Base-by-base conservation (phyloP, 2,113 vertebrate species). In the Amphilophus citrinellus region DNA sequence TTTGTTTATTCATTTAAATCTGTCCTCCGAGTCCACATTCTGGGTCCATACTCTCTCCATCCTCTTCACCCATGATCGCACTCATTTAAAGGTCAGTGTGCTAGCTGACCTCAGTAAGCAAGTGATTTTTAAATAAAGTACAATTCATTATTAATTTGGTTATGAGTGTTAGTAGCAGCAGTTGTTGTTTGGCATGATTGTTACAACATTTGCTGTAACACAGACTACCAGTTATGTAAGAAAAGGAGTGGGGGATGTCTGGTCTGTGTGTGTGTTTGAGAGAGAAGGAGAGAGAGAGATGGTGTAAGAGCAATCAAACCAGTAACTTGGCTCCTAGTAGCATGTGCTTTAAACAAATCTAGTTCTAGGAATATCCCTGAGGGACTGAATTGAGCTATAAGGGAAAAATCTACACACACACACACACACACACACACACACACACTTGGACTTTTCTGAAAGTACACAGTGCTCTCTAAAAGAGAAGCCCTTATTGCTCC, bases 141-240 rank as follows among this genome's bases (percentile, higher is more conserved):
- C 8, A 76, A 18, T 76, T 2, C 6, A 65, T 57, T 22, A 18
- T 18, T n/a, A 13, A 30, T 15, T 3, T 42, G 15, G 17, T 24
- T 76, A 44, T 24, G 37, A 60, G 10, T 75, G 44, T 20, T 2
- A 3, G 44, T 44, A 24, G 6, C 14, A 78, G 56, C 35, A 0
- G 2, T 37, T 11, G 22, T 57, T 57, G 20, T 61, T 71, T 82
- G 76, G 78, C 79, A 82, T 85, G 39, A 82, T 87, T 85, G 56
- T 66, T 53, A 68, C 37, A 6, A 6, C 58, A 53, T 77, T 57
- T 57, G 66, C 59, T 82, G 62, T 60, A 83, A 87, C 61, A 84
- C 63, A 85, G 83, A 92, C 59, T 37, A 57, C n/a, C 27, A 60
- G 77, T 90, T 91, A 88, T 58, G 78, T 82, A 88, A 91, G 47